Base-by-base conservation (phyloP, 1,140 invertebrate species). In the Philopotamus ludificatus region DNA sequence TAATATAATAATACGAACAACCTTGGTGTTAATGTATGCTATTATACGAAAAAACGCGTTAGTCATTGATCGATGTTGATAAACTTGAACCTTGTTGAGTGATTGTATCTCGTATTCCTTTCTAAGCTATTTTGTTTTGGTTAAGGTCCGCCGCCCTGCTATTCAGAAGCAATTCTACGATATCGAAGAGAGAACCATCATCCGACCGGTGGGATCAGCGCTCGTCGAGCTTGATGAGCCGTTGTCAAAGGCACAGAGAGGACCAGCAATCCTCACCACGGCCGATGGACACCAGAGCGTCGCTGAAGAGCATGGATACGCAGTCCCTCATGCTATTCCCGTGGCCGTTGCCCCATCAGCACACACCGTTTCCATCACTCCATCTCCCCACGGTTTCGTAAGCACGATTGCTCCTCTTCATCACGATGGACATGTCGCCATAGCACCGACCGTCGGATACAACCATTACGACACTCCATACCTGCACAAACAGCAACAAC, bases 121-220 rank as follows among this genome's bases (percentile, higher is more conserved):
- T 59, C 20, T 4, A 26, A 55, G 18, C 15, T 20, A 41, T 18
- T 57, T 3, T 45, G 57, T 34, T 62, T 51, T 41, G 10, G 41
- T 60, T 7, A 23, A 85, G 77, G 79, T 87, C 0, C 81, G 85
- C 62, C 80, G 85, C 47, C 85, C 85, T 64, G 85, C 85, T 23
- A 84, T 87, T 54, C 83, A 86, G 63, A 86, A 86, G 72, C 82
- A 86, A 71, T 86, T 86, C 74, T 87, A 85, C 71, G 85, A 86
- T 67, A 84, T 87, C 60, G 85, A 87, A 72, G 83, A 86, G 71
- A 79, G 83, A 21, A 80, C 84, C 7, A 79, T 86, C 3, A 79
- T 87, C 18, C 80, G 85, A n/a, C 85, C 85, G 1, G 84, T 84
- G 1, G 85, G 85, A 16, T 85, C 84, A 0, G 79, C 85, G 22